Base-by-base conservation (phyloP, 2,888 invertebrate species). In the Ormyrus nitidulus region DNA sequence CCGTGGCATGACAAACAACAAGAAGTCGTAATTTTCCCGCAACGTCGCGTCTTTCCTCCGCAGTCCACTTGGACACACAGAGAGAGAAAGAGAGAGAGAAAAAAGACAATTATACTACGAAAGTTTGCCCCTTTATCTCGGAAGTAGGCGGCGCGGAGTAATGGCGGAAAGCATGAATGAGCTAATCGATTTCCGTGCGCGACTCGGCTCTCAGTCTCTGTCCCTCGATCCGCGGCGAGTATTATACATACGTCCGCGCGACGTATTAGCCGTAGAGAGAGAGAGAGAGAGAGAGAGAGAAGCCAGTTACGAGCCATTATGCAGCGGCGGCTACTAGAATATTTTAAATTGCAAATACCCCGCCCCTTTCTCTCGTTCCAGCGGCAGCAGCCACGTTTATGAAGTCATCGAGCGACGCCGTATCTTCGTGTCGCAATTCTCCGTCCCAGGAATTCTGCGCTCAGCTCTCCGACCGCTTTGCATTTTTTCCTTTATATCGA, bases 131-230 rank as follows among this genome's bases (percentile, higher is more conserved):
- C 49, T 56, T n/a, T 53, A n/a, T 51, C 72, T 59, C 61, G 78
- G 73, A 79, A 73, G 70, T 79, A 53, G 79, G 75, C 49, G 11
- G 54, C 11, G 8, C 10, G 59, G 64, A 70, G 70, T 71, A 77
- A 77, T 77, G 75, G 75, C 79, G 75, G 75, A 79, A 79, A 75
- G 80, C 71, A 80, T 72, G 80, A 80, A 80, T 77, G 77, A 77
- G 77, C 80, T 72, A 80, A 80, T 80, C 80, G 80, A 80, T 80
- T 77, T 69, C 74, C 77, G 77, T 61, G 54, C 48, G 51, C 56
- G n/a, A 34, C 65, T 66, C 66, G 54, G 62, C 62, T 76, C 69
- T 69, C 76, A 49, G 9, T 49, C 34, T 10, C 65, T 7, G 34
- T 44, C 58, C 13, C 66, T n/a, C 9, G n/a, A n/a, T 10, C 51